phyloP scores from a whole-genome alignment of 2,888 invertebrate species.

The Phortica magna region DNA sequence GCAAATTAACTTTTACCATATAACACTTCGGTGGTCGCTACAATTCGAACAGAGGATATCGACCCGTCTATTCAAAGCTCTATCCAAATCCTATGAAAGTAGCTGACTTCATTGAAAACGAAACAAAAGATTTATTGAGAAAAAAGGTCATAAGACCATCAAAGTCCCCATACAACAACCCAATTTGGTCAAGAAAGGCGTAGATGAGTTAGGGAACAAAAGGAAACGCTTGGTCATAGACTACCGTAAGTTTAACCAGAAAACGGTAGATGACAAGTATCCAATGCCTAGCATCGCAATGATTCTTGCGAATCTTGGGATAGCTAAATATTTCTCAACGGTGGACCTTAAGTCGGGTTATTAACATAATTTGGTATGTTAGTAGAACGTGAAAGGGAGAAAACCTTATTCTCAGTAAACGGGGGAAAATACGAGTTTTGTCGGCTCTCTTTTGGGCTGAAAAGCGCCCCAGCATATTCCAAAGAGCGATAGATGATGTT shows the following conservation, averaged over 20 bases:
- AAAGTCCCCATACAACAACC: background rate
- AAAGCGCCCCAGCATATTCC: background rate
- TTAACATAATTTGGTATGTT: background rate
- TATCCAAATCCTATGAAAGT: conserved; percentile 4
- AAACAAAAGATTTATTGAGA: background rate
- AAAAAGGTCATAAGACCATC: background rate
- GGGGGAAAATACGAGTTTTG: background rate
- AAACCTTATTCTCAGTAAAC: background rate
- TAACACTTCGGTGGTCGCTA: too few species aligned
- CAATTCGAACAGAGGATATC: too few species aligned
- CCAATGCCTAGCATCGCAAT: too few species aligned
- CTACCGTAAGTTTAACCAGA: too few species aligned
- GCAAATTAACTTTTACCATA: too few species aligned
- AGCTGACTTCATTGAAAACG: background rate
- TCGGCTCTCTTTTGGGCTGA: background rate
- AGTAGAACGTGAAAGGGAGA: background rate
- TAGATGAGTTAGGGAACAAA: background rate
- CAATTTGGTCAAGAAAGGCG: conserved; percentile 24
- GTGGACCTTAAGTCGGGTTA: background rate
- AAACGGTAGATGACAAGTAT: too few species aligned
- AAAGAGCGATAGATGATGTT: background rate
- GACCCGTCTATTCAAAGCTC: conserved; percentile 45
- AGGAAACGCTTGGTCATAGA: too few species aligned
- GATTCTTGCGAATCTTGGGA: background rate
- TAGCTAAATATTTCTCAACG: background rate